Base-by-base conservation (phyloP, 2,888 invertebrate genomes). In the Blera fallax region DNA sequence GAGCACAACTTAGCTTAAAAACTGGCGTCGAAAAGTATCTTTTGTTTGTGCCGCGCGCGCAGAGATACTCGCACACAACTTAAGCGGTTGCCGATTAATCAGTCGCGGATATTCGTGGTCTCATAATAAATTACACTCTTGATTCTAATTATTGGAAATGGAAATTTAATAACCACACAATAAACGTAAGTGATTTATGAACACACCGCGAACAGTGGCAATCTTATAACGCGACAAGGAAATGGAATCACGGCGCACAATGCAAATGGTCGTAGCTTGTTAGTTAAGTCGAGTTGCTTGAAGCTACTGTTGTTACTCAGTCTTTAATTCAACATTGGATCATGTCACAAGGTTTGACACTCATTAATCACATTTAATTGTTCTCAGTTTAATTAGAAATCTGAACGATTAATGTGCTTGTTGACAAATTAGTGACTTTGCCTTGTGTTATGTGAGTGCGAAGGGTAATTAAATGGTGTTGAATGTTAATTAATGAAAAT, bases 351-450 rank as follows among this genome's bases (percentile, higher is more conserved):
- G 81, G 81, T 67, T 85, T 76, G 58, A 72, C 7, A 54, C 43
- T 67, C 85, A 85, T 85, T 77, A 81, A 81, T 85, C 81, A 81
- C 18, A 62, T 72, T 81, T 85, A 77, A 85, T 85, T 72, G 85
- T 85, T 85, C 52, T 76, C 37, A 64, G 60, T 85, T 85, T 77
- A 77, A 81, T 85, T 85, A 77, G 76, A 85, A 70, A 77, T 81
- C 70, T 29, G 56, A 34, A 37, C 70, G 50, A 64, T 80, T 69
- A 74, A 79, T 64, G 74, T 32, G 48, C 81, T 81, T 77, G 81
- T 81, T 85, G 81, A 85, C 84, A 85, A 80, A 85, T 85, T 85
- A 81, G 84, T 70, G 45, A 58, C 37, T 50, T 79, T 54, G 80
- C 74, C 64, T 72, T 80, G 70, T 60, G 54, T 29, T 29, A 29